Evolutionary conservation across 1,140 invertebrate species (phyloP), one percentile per base, ranked within the genome.

Genomic region (Drosophila asahinai): DNA sequence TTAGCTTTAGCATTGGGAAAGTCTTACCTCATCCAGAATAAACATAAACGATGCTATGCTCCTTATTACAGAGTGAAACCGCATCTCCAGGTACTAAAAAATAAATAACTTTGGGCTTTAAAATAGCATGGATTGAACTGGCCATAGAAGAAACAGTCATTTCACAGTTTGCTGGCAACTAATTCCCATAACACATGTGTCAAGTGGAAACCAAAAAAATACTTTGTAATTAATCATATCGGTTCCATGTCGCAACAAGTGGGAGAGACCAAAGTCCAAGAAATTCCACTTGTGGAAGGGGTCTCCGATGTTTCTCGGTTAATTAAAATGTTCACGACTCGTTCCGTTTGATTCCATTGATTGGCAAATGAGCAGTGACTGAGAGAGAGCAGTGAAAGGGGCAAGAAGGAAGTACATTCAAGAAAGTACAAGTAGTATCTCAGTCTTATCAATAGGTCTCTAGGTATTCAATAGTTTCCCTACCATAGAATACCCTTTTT

Each of bases 61-160:
- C 45, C 96, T 93, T 48, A 97, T 94, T 14, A 93, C 83, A 48
- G 94, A 93, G 86, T 94, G 94, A 83, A 97, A 97, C 66, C 96
- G 93, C 71, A 95, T 92, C 81, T 97, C 96, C 68, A 97, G 94
- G 91, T 97, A 97, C 96, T 97, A 93, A 70, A 63, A 67, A 11
- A 38, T 5, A 49, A 25, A 27, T 17, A 4, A 27, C 9, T 22
- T 58, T 14, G 15, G 25, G 5, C 9, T 60, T 59, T 5, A 38
- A 38, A 54, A 47, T 66, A 45, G 14, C 5, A 19, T n/a, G 40
- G 7, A 59, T 17, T 48, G 12, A 19, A 19, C 15, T 33, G 45
- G 27, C 45, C 12, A 17, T 38, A n/a, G 12, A 25, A 11, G 38
- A 30, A 59, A 14, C 22, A 30, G 25, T 64, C 9, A 42, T 8